phyloP scores from a whole-genome alignment of 2,888 invertebrate genomes.

The Dione vanillae region DNA sequence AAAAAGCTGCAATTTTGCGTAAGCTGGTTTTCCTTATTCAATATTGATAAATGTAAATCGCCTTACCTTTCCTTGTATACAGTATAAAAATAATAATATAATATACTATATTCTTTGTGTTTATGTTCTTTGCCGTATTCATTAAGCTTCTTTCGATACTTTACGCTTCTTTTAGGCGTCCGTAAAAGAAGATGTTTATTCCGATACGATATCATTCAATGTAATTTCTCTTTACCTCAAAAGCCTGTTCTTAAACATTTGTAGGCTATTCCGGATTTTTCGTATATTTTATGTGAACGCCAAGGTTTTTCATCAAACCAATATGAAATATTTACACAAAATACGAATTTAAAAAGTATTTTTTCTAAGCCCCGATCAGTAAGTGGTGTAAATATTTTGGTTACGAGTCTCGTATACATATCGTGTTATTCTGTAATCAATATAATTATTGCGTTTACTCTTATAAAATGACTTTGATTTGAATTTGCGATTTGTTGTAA shows the following conservation, averaged over 20 bases:
- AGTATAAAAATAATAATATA: too few species aligned
- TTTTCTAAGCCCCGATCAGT: not conserved
- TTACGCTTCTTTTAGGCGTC: too few species aligned
- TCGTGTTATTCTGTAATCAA: slow-evolving; percentile 5
- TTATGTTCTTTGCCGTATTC: slow-evolving; percentile 23
- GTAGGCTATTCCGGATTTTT: slow-evolving; percentile 14
- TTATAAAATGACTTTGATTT: not conserved
- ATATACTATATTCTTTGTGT: not conserved
- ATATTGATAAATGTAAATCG: too few species aligned
- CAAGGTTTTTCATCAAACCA: slow-evolving; percentile 17
- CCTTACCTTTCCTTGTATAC: too few species aligned
- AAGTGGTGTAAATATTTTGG: not conserved
- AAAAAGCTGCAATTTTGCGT: too few species aligned
- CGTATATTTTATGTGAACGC: slow-evolving; percentile 16
- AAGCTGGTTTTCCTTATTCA: too few species aligned
- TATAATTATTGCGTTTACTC: not conserved
- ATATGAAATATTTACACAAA: slow-evolving; percentile 20
- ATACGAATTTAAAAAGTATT: slow-evolving; percentile 13
- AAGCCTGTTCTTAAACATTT: slow-evolving; percentile 23
- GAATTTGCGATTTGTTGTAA: too few species aligned
- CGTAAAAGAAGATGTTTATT: slow-evolving; percentile 21
- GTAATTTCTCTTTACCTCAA: slow-evolving; percentile 25
- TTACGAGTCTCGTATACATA: not conserved
- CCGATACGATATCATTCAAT: slow-evolving; percentile 13
- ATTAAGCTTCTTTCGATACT: slow-evolving; percentile 19